phyloP scores from a whole-genome alignment of 2,888 invertebrate species.

The Adineta ricciae region DNA sequence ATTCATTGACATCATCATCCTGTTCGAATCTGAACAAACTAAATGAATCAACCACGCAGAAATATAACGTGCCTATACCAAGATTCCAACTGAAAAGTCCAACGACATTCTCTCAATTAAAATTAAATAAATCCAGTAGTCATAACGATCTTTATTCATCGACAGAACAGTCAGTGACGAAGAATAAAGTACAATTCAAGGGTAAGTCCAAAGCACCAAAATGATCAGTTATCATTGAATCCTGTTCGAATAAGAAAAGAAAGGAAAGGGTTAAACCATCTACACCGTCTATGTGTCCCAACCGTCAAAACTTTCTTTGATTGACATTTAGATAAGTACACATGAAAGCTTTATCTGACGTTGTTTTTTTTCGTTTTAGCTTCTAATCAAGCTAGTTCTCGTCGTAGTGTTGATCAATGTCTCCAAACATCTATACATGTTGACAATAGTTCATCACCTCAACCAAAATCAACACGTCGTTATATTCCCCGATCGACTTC shows the following conservation, averaged over 20 bases:
- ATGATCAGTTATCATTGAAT: background rate
- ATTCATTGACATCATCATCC: conserved; percentile 16
- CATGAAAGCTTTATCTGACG: background rate
- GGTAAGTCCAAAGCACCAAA: background rate
- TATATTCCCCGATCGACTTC: background rate
- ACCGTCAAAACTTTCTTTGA: background rate
- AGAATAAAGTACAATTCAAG: background rate
- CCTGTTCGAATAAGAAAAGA: background rate
- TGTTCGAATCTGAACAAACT: background rate
- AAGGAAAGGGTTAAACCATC: background rate
- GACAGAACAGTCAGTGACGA: background rate
- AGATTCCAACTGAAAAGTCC: conserved; percentile 4
- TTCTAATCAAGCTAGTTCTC: background rate
- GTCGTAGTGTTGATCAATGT: background rate
- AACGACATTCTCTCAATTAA: conserved; percentile 11
- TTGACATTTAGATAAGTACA: background rate
- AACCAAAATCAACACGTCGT: background rate
- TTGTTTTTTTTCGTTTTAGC: background rate
- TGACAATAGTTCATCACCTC: background rate
- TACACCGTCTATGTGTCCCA: background rate
- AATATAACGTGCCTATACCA: background rate
- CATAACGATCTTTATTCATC: background rate
- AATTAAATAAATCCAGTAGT: background rate
- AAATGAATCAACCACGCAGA: background rate
- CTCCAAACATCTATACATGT: background rate